Evolutionary conservation across 2,113 vertebrate species (phyloP).

Genomic region (Vicugna pacos): DNA sequence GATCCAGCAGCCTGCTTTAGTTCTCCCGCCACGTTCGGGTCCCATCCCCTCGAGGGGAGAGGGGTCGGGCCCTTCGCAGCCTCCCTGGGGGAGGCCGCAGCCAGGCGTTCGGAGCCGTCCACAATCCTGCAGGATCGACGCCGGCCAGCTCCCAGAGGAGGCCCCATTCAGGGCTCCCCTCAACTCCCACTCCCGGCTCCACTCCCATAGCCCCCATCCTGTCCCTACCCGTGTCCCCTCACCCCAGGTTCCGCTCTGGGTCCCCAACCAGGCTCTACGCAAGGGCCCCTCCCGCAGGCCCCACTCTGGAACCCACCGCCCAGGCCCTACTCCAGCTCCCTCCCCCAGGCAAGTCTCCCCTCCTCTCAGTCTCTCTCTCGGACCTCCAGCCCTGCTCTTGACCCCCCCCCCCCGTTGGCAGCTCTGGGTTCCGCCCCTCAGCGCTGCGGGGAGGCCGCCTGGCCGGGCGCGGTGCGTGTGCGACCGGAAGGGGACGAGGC

Average conservation of each 20-base stretch:
- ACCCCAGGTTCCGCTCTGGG: neutral
- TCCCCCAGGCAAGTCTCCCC: neutral
- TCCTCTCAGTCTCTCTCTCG: neutral
- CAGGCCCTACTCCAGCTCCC: neutral
- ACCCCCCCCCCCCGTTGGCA: too few species aligned
- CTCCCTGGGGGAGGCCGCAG: neutral
- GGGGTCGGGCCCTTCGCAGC: fast-evolving
- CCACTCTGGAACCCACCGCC: neutral
- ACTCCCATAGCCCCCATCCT: neutral
- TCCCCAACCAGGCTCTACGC: neutral
- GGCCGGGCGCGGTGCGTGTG: too few species aligned
- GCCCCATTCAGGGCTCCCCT: too few species aligned
- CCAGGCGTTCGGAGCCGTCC: neutral
- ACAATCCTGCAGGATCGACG: too few species aligned
- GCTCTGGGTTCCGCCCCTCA: fast-evolving
- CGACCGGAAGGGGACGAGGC: too few species aligned
- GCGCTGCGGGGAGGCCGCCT: neutral
- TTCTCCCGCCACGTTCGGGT: neutral
- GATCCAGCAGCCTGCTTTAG: neutral
- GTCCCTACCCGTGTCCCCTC: neutral
- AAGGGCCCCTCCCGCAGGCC: fast-evolving
- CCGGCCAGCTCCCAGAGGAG: neutral
- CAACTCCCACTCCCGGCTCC: neutral
- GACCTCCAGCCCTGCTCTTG: neutral
- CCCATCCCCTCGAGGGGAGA: too few species aligned